Percentiles rank a stretch among this genome's conserved stretches.
These are phyloP conservation scores for Gasterosteus nipponicus DNA, from an alignment of 2,113 vertebrate genomes.

Conservation along the genomic window DNA sequence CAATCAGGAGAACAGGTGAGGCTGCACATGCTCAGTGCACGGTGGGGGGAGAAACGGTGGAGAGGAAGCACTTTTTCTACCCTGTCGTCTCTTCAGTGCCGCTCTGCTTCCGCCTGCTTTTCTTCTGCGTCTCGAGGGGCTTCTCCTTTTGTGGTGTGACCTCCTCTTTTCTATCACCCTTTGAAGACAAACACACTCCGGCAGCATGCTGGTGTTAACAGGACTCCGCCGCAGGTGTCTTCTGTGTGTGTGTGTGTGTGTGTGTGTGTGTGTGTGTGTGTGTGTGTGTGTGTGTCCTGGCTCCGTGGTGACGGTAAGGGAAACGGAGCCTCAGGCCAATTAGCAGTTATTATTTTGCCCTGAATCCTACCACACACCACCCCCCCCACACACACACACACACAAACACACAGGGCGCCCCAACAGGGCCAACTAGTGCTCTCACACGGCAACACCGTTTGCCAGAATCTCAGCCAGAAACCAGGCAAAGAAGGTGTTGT, in stretches of 20 bases:
- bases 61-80: slow-evolving; percentile 51
- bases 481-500: slow-evolving; percentile 62
- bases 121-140: slow-evolving; percentile 51
- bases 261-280: slow-evolving; percentile 27
- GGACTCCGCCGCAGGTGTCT: slow-evolving; percentile 58
- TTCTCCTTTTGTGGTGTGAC: slow-evolving; percentile 60
- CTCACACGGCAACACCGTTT: slow-evolving; percentile 48
- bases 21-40: slow-evolving; percentile 57
- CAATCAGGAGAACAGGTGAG: slow-evolving; percentile 91
- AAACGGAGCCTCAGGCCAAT: slow-evolving; percentile 76
- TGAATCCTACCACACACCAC: slow-evolving; percentile 42
- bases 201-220: slow-evolving; percentile 45
- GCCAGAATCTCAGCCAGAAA: slow-evolving; percentile 45
- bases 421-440: slow-evolving; percentile 41
- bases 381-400: slow-evolving; percentile 20
- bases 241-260: slow-evolving; percentile 64
- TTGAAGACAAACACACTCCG: slow-evolving; percentile 28
- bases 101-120: slow-evolving; percentile 56
- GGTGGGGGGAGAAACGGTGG: slow-evolving; percentile 25
- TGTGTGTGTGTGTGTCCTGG: slow-evolving; percentile 43
- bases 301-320: slow-evolving; percentile 52
- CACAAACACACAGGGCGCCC: slow-evolving; percentile 10
- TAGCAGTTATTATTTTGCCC: slow-evolving; percentile 79
- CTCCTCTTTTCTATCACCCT: slow-evolving; percentile 54
- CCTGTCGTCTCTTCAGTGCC: slow-evolving; percentile 45